These are phyloP conservation scores for Amorpha juglandis DNA, from an alignment of 2,888 invertebrate species.

Conservation along the genomic window DNA sequence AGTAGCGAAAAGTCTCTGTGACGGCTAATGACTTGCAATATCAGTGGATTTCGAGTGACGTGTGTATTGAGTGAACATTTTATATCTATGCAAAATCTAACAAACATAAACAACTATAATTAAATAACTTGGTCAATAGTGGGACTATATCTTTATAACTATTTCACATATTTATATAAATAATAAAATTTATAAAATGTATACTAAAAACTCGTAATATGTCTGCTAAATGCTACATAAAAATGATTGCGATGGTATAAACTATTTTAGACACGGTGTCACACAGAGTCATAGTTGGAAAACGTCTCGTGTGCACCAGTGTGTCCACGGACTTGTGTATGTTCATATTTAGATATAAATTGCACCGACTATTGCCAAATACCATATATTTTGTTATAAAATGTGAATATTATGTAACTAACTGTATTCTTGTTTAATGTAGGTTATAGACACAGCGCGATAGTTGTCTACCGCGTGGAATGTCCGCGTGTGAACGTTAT, in stretches of 20 bases:
- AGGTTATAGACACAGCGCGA: constrained; percentile 38
- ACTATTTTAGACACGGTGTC: background rate
- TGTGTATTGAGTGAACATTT: background rate
- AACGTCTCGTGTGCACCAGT: background rate
- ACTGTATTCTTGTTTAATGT: constrained; percentile 13
- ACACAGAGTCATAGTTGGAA: background rate
- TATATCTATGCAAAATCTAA: constrained; percentile 4
- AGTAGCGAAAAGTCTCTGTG: background rate
- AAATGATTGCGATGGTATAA: background rate
- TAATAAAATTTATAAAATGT: background rate
- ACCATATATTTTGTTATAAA: constrained; percentile 25
- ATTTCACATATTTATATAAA: background rate
- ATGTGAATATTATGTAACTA: constrained; percentile 23
- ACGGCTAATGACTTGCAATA: background rate
- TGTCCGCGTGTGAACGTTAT: constrained; percentile 39
- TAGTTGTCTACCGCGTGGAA: constrained; percentile 48
- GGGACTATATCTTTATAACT: background rate
- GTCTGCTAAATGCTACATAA: background rate
- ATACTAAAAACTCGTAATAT: background rate
- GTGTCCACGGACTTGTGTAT: constrained; percentile 21
- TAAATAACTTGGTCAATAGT: constrained; percentile 8
- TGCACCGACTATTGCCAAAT: constrained; percentile 29
- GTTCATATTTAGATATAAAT: constrained; percentile 25
- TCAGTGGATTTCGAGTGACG: background rate
- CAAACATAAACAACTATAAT: background rate